Percentiles rank a stretch among this genome's conserved stretches.
phyloP scores from a whole-genome alignment of 1,140 invertebrate species.

The Drosophila melanogaster region DNA sequence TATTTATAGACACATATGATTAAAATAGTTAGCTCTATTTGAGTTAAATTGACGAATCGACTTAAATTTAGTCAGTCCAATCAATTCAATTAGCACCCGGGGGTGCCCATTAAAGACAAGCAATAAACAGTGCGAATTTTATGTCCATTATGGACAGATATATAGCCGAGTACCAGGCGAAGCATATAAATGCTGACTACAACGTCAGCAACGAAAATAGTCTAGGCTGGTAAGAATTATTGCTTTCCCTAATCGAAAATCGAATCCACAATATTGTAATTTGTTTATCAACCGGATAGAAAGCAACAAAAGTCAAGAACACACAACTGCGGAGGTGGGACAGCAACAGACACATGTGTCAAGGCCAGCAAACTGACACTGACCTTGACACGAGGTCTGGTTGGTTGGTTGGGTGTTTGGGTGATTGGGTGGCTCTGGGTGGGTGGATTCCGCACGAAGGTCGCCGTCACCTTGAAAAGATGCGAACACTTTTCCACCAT shows the following conservation, averaged over 20 bases:
- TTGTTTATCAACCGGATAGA: conserved; percentile 53
- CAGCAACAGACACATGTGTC: conserved; percentile 40
- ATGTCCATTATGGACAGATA: conserved; percentile 22
- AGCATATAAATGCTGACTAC: conserved; percentile 30
- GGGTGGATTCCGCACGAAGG: conserved; percentile 10
- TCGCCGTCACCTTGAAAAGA: conserved; percentile 33
- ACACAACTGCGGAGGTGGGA: conserved; percentile 9
- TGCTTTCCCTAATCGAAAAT: conserved; percentile 31
- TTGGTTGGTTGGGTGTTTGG: conserved; percentile 1
- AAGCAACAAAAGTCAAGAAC: conserved; percentile 20
- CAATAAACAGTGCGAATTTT: conserved; percentile 33
- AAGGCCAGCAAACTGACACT: conserved; percentile 64
- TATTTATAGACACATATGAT: conserved; percentile 8
- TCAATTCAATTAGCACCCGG: conserved; percentile 43
- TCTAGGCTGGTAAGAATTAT: conserved; percentile 29
- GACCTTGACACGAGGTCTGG: conserved; percentile 48
- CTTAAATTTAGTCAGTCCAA: conserved; percentile 10
- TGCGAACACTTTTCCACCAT: conserved; percentile 10
- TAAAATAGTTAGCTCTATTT: not conserved
- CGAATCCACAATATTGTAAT: conserved; percentile 74
- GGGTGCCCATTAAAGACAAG: conserved; percentile 18
- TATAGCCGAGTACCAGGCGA: conserved; percentile 14
- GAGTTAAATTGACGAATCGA: not conserved
- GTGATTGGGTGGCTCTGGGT: not conserved
- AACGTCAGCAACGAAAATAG: conserved; percentile 75